These are phyloP conservation scores for Channa maculata DNA, from an alignment of 2,113 vertebrate species.

Conservation along the genomic window DNA sequence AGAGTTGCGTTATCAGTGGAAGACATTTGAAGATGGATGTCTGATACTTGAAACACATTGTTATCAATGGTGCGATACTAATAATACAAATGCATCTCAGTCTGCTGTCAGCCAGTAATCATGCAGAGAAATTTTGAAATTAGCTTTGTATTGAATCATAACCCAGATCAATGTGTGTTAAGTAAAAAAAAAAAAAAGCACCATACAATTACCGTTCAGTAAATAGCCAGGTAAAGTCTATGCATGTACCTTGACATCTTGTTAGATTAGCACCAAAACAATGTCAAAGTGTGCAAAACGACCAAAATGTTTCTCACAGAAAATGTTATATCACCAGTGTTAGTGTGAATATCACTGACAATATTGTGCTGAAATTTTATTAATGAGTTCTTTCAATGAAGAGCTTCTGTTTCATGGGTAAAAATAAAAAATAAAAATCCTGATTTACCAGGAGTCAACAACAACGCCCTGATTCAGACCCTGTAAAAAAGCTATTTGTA, in stretches of 20 bases:
- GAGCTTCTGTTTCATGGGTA: constrained; percentile 49
- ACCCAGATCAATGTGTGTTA: constrained; percentile 42
- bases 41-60: constrained; percentile 34
- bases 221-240: constrained; percentile 51
- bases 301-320: constrained; percentile 23
- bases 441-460: constrained; percentile 46
- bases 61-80: constrained; percentile 8
- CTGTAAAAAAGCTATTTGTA: constrained; percentile 64
- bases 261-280: constrained; percentile 79
- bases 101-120: constrained; percentile 16
- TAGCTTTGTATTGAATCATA: constrained; percentile 31
- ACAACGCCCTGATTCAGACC: constrained; percentile 55
- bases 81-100: constrained; percentile 9
- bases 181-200: constrained; percentile 65
- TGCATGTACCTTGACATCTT: constrained; percentile 59
- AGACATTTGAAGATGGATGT: constrained; percentile 60
- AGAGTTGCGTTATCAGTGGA: constrained; percentile 61
- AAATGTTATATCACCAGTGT: constrained; percentile 59
- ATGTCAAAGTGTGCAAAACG: constrained; percentile 48
- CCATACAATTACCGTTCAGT: constrained; percentile 53
- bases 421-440: constrained; percentile 32
- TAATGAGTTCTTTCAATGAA: constrained; percentile 28
- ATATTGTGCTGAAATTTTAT: constrained; percentile 50
- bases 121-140: constrained; percentile 29
- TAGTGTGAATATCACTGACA: constrained; percentile 51